Conservation (phyloP, 2,113 vertebrate genomes). For the Fukomys damarensis region DNA sequence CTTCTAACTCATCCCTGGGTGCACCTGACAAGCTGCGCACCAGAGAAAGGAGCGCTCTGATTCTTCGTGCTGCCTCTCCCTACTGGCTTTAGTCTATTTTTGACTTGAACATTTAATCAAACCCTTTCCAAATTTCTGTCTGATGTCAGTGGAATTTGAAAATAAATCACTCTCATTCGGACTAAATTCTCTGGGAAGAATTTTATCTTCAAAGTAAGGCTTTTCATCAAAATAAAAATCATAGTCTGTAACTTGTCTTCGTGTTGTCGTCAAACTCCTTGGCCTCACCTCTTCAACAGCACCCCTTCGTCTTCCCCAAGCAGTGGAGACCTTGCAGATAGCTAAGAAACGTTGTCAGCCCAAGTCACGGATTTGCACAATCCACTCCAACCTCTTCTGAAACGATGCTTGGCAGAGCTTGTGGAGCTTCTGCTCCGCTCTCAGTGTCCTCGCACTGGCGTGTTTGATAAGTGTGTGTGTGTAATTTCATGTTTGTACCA, state of each 20-base stretch:
- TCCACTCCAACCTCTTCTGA: too few species aligned
- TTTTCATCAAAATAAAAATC: constrained; percentile 99
- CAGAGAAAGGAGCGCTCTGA: constrained; percentile 98
- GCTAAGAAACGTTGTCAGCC: too few species aligned
- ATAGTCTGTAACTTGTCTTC: constrained; percentile 99
- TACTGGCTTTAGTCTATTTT: constrained; percentile 97
- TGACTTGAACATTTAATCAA: constrained; percentile 98
- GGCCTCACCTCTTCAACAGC: constrained; percentile 98
- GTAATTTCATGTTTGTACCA: too few species aligned
- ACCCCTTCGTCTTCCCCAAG: constrained; percentile 98
- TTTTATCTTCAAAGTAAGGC: constrained; percentile 99
- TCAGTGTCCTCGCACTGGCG: too few species aligned
- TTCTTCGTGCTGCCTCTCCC: constrained; percentile 99
- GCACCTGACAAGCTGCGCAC: constrained; percentile 98
- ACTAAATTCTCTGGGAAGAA: constrained; percentile 99
- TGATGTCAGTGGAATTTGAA: constrained; percentile 99
- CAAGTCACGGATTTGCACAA: too few species aligned
- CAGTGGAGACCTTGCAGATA: constrained; percentile 92
- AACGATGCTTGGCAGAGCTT: too few species aligned
- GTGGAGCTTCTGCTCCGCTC: too few species aligned
- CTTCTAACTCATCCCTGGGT: constrained; percentile 95
- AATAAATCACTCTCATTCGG: constrained; percentile 99
- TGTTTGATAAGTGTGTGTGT: too few species aligned
- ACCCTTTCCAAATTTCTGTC: constrained; percentile 99
- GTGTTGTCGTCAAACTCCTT: constrained; percentile 99